These are phyloP conservation scores for Periophthalmus modestus DNA, from an alignment of 2,113 vertebrate genomes.

Conservation along the genomic window DNA sequence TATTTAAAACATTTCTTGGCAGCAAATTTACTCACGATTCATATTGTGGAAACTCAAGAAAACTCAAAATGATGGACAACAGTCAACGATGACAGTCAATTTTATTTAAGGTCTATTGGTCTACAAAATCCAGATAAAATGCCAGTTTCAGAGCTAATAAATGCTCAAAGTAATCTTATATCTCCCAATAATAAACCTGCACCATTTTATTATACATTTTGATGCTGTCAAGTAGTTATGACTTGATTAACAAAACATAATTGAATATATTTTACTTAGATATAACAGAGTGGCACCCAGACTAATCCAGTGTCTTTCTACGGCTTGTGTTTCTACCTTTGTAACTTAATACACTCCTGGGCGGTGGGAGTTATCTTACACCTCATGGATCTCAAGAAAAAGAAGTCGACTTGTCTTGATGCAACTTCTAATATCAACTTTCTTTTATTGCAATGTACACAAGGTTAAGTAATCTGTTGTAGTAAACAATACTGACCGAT, in stretches of 20 bases:
- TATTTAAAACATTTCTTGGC: slow-evolving; percentile 3
- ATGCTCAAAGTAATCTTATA: not conserved
- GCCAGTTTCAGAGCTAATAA: not conserved
- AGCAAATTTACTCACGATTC: not conserved
- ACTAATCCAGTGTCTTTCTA: slow-evolving; percentile 17
- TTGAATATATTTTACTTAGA: not conserved
- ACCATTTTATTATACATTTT: too few relatives aligned
- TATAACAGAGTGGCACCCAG: slow-evolving; percentile 6
- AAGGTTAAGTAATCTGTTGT: not conserved
- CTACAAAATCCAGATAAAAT: not conserved
- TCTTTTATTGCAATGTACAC: not conserved
- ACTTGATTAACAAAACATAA: not conserved
- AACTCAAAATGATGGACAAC: not conserved
- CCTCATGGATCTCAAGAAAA: slow-evolving; percentile 14
- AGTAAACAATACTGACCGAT: not conserved
- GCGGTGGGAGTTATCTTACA: slow-evolving; percentile 27
- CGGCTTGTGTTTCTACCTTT: slow-evolving; percentile 40
- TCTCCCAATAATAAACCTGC: not conserved
- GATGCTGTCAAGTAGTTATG: not conserved
- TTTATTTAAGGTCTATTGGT: not conserved
- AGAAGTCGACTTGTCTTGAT: slow-evolving; percentile 6
- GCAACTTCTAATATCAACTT: not conserved
- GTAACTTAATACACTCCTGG: slow-evolving; percentile 46
- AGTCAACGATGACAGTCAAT: not conserved
- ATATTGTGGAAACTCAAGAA: not conserved